Conservation (phyloP, 2,113 vertebrate genomes). For the Parus major region DNA sequence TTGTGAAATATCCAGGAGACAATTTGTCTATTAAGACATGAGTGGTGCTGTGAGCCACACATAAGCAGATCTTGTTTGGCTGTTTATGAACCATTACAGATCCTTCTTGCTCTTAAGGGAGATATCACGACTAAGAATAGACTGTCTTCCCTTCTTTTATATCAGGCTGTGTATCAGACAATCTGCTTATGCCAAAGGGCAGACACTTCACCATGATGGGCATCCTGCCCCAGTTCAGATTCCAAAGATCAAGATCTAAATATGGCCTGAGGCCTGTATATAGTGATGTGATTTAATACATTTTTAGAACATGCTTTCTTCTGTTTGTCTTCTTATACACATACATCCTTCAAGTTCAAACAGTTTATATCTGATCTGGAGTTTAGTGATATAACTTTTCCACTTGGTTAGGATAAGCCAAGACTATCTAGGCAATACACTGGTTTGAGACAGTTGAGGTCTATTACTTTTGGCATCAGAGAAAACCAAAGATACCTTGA, state of each 20-base stretch:
- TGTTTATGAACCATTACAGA: neutral
- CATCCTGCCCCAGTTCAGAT: neutral
- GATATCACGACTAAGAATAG: neutral
- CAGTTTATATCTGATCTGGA: neutral
- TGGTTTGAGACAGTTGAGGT: neutral
- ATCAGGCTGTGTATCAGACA: neutral
- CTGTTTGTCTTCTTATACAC: neutral
- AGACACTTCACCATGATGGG: neutral
- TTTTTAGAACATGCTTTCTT: neutral
- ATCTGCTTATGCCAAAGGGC: neutral
- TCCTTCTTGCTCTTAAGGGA: neutral
- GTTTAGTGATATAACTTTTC: neutral
- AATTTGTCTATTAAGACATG: neutral
- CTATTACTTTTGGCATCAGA: neutral
- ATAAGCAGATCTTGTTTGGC: neutral
- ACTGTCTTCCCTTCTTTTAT: neutral
- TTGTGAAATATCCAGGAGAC: neutral
- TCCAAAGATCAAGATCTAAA: neutral
- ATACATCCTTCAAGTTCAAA: neutral
- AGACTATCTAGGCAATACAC: neutral
- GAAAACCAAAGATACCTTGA: neutral
- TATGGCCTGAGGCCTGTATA: neutral
- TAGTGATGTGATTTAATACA: neutral
- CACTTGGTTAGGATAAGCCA: neutral
- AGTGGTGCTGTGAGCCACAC: neutral